Base-by-base conservation (phyloP, 1,140 invertebrate genomes). In the Caenorhabditis latens region DNA sequence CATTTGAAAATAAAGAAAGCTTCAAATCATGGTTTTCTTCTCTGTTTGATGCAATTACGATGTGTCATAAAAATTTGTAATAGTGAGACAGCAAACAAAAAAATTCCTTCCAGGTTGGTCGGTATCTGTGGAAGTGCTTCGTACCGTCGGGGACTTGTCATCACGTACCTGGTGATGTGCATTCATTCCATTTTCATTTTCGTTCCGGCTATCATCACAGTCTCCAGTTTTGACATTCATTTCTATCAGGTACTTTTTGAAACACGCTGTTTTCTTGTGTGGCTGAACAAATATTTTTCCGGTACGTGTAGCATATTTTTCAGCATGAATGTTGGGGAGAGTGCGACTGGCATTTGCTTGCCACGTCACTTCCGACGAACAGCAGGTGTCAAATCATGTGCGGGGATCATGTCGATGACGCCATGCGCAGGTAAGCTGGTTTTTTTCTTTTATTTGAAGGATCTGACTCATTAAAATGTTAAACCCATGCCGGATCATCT, bases 341-440 rank as follows among this genome's bases (percentile, higher is more conserved):
- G 87, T 90, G 90, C 75, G 90, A 90, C 84, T 90, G 90, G 90
- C 90, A 90, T 67, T 86, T 90, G 16, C 84, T 90, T 16, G 88
- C 89, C 42, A 85, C 89, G 43, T 84, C 75, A 57, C 43, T 91
- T 19, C 90, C 90, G n/a, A 75, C 90, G 46, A 87, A 90, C 75
- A 88, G 85, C 75, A 85, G 87, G 61, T 90, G 90, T 83, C 90
- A 90, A 83, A 90, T 90, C 24, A 71, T 90, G 19, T 90, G 90
- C 61, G 90, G 90, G 24, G 86, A 87, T 40, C 85, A 87, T 65
- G 89, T 90, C 48, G 87, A 89, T 85, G 89, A 90, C 46, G 90
- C 90, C 21, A 84, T 83, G 65, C 71, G 88, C 48, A 89, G 86
- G 90, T 90, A 50, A 67, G 82, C 21, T 50, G 71, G 16, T 55